A percentile compares a stretch with the other conserved stretches of the same genome.
These are phyloP conservation scores for Hozukius guyotensis DNA, from an alignment of 2,797 vertebrate species.

Conservation along the genomic window DNA sequence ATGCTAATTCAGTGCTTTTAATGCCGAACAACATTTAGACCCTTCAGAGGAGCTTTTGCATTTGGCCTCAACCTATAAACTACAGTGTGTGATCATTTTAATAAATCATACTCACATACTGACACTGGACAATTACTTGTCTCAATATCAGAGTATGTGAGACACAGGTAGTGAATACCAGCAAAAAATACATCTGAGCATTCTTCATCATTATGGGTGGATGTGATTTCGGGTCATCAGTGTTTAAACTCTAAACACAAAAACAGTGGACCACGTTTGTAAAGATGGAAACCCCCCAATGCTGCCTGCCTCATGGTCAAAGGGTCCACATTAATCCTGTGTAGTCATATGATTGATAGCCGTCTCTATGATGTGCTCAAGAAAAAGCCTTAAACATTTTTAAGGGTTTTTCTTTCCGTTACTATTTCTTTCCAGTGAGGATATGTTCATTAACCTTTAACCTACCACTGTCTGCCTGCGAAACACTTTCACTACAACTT, in stretches of 20 bases:
- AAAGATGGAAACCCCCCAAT: not conserved
- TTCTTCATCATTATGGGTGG: not conserved
- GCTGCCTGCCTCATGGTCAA: too few species aligned
- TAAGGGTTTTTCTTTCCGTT: too few species aligned
- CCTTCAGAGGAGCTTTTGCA: not conserved
- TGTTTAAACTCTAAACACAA: not conserved
- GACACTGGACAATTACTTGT: not conserved
- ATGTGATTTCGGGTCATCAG: not conserved
- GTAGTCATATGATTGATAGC: not conserved
- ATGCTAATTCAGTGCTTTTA: constrained; percentile 16
- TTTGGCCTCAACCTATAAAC: not conserved
- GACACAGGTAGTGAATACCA: not conserved
- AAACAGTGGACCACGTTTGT: not conserved
- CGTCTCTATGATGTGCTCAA: too few species aligned
- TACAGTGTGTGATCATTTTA: constrained; percentile 4
- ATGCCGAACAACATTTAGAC: not conserved
- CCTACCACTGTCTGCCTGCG: not conserved
- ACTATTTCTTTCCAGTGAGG: not conserved
- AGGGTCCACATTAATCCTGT: not conserved
- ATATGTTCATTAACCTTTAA: constrained; percentile 6
- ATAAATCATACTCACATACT: not conserved
- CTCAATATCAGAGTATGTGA: not conserved
- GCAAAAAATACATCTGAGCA: not conserved
- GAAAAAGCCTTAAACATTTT: not conserved
- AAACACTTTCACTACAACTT: not conserved